Evolutionary conservation across 2,888 invertebrate genomes (phyloP).

Genomic region (Drosophila paramelanica): DNA sequence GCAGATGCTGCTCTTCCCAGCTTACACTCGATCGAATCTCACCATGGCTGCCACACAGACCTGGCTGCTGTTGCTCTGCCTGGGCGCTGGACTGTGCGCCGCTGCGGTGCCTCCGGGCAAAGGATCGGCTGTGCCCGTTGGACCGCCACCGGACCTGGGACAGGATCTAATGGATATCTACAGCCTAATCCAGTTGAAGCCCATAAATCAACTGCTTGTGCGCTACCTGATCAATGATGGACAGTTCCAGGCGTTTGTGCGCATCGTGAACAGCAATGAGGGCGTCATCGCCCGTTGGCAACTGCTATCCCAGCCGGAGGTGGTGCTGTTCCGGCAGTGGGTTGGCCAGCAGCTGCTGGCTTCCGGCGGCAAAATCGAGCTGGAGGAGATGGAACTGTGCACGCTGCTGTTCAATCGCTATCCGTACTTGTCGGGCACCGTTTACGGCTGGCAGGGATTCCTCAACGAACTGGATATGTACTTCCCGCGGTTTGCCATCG

Average conservation of each 20-base stretch:
- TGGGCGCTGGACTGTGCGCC: conserved; percentile 30
- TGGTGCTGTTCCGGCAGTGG: conserved; percentile 73
- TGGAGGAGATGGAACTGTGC: conserved; percentile 66
- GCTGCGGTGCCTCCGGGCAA: neutral
- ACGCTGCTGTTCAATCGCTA: conserved; percentile 63
- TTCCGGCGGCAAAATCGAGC: conserved; percentile 57
- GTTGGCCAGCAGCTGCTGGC: conserved; percentile 67
- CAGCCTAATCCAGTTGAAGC: conserved; percentile 64
- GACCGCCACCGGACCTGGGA: conserved; percentile 54
- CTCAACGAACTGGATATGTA: conserved; percentile 75
- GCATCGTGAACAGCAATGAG: conserved; percentile 73
- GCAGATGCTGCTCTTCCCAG: neutral
- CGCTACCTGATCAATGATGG: conserved; percentile 80
- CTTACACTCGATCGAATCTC: conserved; percentile 12
- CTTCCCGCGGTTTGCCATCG: conserved; percentile 70
- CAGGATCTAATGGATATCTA: conserved; percentile 70
- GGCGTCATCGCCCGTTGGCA: conserved; percentile 66
- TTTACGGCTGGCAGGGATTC: conserved; percentile 82
- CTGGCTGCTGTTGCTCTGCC: conserved; percentile 45
- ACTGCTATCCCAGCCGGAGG: conserved; percentile 78
- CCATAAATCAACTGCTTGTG: conserved; percentile 60
- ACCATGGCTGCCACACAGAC: conserved; percentile 45
- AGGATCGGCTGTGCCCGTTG: neutral
- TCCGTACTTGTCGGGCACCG: conserved; percentile 68
- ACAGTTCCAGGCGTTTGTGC: conserved; percentile 81